A percentile compares a stretch with the other conserved stretches of the same genome.
These are phyloP conservation scores for Plutomurus gul DNA, from an alignment of 1,140 invertebrate genomes.

Conservation along the genomic window DNA sequence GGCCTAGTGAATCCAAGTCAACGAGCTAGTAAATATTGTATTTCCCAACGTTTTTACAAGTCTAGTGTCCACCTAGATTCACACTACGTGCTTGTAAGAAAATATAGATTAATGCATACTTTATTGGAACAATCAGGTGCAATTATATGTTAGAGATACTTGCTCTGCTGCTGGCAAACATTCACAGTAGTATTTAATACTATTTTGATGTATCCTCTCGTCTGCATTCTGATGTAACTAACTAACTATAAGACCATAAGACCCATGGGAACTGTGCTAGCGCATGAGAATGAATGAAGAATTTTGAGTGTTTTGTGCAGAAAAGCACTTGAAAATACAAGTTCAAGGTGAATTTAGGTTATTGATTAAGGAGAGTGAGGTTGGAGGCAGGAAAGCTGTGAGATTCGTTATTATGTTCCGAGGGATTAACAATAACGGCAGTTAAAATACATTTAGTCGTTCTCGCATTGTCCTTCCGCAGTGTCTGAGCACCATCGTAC, in stretches of 20 bases:
- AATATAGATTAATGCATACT: too few relatives aligned
- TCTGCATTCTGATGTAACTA: too few relatives aligned
- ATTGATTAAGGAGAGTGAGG: slow-evolving; percentile 23
- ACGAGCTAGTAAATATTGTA: too few relatives aligned
- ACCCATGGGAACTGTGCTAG: not conserved
- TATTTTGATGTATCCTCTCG: too few relatives aligned
- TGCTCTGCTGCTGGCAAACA: too few relatives aligned
- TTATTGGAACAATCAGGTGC: too few relatives aligned
- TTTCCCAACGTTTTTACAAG: too few relatives aligned
- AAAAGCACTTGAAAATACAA: not conserved
- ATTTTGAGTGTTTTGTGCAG: slow-evolving; percentile 4
- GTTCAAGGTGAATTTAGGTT: slow-evolving; percentile 20
- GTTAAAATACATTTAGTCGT: slow-evolving; percentile 12
- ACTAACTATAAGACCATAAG: too few relatives aligned
- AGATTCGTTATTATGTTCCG: not conserved
- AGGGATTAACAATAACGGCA: slow-evolving; percentile 1
- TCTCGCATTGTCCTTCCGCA: not conserved
- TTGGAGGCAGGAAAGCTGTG: too few relatives aligned
- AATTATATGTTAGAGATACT: too few relatives aligned
- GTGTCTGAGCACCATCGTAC: not conserved
- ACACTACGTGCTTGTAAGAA: not conserved
- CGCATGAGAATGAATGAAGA: not conserved
- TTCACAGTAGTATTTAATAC: too few relatives aligned
- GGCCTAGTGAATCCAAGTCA: too few relatives aligned
- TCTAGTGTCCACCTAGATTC: not conserved